A percentile compares a stretch with the other conserved stretches of the same genome.
phyloP scores from a whole-genome alignment of 1,140 invertebrate species.

The Hylaeus volcanicus region DNA sequence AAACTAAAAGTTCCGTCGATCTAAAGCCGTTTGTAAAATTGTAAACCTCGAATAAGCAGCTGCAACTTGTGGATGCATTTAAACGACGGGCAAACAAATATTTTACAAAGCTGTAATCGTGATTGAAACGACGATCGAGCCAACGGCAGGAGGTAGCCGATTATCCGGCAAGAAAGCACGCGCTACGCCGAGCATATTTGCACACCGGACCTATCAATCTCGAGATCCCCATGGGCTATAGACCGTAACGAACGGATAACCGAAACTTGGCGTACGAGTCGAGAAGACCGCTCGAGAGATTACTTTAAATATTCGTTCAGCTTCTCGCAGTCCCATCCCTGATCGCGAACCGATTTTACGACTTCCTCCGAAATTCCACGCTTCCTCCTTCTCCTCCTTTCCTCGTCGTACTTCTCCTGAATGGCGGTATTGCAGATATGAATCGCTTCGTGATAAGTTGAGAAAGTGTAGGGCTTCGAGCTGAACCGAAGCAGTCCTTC shows the following conservation, averaged over 20 bases:
- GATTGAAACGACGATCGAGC: constrained; percentile 16
- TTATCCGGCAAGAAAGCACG: background rate
- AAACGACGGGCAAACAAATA: background rate
- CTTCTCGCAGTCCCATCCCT: constrained; percentile 92
- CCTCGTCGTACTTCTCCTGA: constrained; percentile 91
- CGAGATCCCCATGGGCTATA: constrained; percentile 10
- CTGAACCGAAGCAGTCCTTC: constrained; percentile 94
- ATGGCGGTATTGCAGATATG: constrained; percentile 96
- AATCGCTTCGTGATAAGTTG: constrained; percentile 92
- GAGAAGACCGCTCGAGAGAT: constrained; percentile 52
- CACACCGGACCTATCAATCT: constrained; percentile 46
- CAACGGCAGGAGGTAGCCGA: background rate
- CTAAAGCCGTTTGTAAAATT: no score
- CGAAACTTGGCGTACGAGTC: constrained; percentile 35
- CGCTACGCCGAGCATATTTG: constrained; percentile 25
- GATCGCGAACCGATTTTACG: constrained; percentile 87
- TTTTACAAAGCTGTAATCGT: constrained; percentile 7
- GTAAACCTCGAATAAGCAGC: no score
- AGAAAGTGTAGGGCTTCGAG: constrained; percentile 91
- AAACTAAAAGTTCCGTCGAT: no score
- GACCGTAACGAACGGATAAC: constrained; percentile 51
- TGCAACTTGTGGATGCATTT: no score
- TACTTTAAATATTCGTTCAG: constrained; percentile 86
- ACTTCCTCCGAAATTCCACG: constrained; percentile 69
- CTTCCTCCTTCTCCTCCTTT: constrained; percentile 59